These are phyloP conservation scores for Hyposoter dolosus DNA, from an alignment of 2,888 invertebrate species.

Conservation along the genomic window DNA sequence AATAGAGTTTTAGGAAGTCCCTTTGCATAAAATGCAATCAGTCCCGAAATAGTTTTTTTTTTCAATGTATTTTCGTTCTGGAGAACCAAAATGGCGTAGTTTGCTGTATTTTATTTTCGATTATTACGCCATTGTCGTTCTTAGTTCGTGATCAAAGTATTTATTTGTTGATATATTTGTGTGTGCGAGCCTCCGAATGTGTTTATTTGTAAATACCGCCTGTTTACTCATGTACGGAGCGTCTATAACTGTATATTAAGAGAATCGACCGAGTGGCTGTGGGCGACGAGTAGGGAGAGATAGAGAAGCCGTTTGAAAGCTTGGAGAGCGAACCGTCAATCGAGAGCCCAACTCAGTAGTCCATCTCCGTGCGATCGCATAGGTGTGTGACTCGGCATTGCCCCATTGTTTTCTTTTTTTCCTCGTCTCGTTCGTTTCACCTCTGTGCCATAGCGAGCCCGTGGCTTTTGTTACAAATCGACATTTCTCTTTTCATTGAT, in stretches of 20 bases:
- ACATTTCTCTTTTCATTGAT: constrained; percentile 10
- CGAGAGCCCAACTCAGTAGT: constrained; percentile 54
- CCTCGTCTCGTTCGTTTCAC: neutral
- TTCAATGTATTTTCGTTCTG: neutral
- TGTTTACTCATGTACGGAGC: neutral
- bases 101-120: neutral
- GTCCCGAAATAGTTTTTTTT: neutral
- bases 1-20: neutral
- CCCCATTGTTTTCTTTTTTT: constrained; percentile 3
- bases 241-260: neutral
- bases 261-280: constrained; percentile 58
- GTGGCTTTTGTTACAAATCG: constrained; percentile 12
- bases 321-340: constrained; percentile 21
- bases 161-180: neutral
- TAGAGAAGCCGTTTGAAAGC: constrained; percentile 38
- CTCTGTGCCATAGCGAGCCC: constrained; percentile 14
- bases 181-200: neutral
- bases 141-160: neutral
- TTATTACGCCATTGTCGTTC: neutral
- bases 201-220: constrained; percentile 9
- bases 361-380: constrained; percentile 52
- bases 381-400: constrained; percentile 22
- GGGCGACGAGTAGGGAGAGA: constrained; percentile 26
- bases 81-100: neutral
- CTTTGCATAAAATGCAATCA: neutral